Conservation (phyloP, 2,797 vertebrate genomes). For the Brotula barbata region DNA sequence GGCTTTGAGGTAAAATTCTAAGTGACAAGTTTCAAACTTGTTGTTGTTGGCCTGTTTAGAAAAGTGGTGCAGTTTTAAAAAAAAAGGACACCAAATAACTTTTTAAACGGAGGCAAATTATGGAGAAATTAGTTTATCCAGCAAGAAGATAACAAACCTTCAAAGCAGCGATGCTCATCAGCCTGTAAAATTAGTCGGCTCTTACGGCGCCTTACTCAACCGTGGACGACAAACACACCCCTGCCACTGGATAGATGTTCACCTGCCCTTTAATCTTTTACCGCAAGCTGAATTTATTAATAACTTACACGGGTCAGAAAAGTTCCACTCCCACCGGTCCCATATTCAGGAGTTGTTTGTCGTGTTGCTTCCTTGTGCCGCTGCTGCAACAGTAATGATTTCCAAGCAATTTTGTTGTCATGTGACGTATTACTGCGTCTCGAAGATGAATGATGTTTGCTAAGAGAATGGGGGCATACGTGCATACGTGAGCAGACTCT, state of each 20-base stretch:
- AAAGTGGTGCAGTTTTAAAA: no score
- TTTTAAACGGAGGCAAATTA: background rate
- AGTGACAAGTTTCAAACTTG: no score
- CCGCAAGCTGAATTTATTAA: background rate
- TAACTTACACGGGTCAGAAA: conserved; percentile 10
- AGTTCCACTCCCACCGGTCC: background rate
- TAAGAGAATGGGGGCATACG: no score
- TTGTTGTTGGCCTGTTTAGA: background rate
- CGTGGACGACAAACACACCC: background rate
- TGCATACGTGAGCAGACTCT: conserved; percentile 16
- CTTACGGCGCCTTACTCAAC: background rate
- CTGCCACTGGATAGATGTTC: background rate
- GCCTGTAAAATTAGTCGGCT: background rate
- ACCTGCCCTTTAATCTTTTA: conserved; percentile 1
- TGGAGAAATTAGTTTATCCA: background rate
- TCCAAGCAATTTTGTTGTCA: conserved; percentile 9
- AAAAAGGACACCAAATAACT: no score
- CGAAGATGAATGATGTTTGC: no score
- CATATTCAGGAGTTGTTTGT: conserved; percentile 1
- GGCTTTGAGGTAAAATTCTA: no score
- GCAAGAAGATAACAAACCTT: background rate
- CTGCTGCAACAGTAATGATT: conserved; percentile 24
- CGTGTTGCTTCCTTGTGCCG: background rate
- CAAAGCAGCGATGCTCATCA: background rate
- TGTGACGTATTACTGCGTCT: no score